A percentile compares a stretch with the other conserved stretches of the same genome.
phyloP scores from a whole-genome alignment of 2,797 vertebrate species.

The Borostomias antarcticus region DNA sequence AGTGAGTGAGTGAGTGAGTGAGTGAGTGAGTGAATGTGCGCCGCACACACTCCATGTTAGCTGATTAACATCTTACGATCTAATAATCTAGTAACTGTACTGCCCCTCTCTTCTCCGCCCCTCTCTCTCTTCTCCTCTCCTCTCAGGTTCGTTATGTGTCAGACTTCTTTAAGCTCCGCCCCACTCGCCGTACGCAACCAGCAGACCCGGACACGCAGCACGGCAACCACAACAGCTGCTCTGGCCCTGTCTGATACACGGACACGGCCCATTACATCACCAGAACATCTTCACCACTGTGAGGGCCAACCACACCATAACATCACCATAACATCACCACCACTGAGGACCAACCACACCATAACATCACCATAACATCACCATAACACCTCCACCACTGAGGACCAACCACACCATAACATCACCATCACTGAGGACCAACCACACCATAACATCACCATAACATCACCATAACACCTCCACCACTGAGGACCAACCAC shows the following conservation, averaged over 20 bases:
- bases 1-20: background rate
- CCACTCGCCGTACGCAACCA: constrained; percentile 38
- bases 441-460: too few relatives aligned
- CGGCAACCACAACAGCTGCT: constrained; percentile 82
- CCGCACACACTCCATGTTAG: background rate
- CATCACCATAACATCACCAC: constrained; percentile 5
- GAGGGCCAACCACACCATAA: background rate
- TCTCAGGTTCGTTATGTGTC: constrained; percentile 87
- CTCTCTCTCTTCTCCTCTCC: background rate
- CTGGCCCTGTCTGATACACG: constrained; percentile 77
- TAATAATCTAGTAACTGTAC: background rate
- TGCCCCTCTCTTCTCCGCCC: background rate
- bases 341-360: constrained; percentile 7
- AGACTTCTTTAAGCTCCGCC: constrained; percentile 90
- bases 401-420: too few relatives aligned
- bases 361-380: background rate
- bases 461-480: too few relatives aligned
- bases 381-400: constrained; percentile 5
- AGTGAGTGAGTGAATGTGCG: background rate
- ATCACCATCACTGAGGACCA: too few relatives aligned
- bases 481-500: too few relatives aligned
- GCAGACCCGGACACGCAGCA: constrained; percentile 65
- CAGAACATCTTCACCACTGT: constrained; percentile 8
- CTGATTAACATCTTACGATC: background rate
- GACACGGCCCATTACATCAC: background rate